Percentiles rank a stretch among this genome's conserved stretches.
Conservation (phyloP, 2,113 vertebrate genomes). For the Zapornia atra region DNA sequence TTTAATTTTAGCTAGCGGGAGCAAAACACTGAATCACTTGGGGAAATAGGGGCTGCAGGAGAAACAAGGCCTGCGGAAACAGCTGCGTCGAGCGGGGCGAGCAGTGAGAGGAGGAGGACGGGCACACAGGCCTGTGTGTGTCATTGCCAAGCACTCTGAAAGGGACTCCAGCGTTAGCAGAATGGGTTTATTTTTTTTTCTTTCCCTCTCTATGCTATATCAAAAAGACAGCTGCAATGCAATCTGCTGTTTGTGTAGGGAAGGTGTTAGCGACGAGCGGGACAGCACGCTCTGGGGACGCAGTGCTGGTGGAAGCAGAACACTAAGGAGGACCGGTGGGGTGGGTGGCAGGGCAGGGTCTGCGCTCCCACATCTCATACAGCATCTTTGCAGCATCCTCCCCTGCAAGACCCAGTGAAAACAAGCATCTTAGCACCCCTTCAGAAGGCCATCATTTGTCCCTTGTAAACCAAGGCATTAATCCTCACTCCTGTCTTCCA, state of each 20-base stretch:
- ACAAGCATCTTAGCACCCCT: not conserved
- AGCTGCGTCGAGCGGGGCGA: not conserved
- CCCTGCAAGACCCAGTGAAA: not conserved
- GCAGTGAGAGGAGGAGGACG: not conserved
- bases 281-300: not conserved
- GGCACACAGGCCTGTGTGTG: rapidly evolving
- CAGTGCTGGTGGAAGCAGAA: not conserved
- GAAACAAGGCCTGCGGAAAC: not conserved
- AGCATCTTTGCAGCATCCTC: not conserved
- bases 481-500: not conserved
- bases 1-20: not conserved
- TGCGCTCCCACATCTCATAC: not conserved
- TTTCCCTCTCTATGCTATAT: not conserved
- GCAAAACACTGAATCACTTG: not conserved
- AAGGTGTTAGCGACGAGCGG: not conserved
- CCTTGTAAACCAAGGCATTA: not conserved
- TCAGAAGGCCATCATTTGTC: not conserved
- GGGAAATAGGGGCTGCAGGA: not conserved
- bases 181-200: not conserved
- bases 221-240: not conserved
- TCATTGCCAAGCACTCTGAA: not conserved
- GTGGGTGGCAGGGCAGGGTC: not conserved
- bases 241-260: not conserved
- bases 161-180: not conserved
- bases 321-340: no score